Conservation (phyloP, 37 sponge, comb jelly and placozoan species). For the Halisarca cf. caerulea region DNA sequence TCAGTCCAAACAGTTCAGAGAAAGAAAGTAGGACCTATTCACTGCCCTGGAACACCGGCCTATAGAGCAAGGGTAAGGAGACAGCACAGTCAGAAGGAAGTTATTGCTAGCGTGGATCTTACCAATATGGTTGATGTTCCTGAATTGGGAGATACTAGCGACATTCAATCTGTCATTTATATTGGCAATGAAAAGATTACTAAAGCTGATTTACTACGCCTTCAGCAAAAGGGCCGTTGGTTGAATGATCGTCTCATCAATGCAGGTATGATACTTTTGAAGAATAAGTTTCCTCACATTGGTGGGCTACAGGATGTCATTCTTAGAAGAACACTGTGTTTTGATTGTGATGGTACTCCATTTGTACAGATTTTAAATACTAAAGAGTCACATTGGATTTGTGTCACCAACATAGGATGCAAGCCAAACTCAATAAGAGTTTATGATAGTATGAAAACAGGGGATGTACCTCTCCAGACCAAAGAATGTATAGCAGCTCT, state of each 20-base stretch:
- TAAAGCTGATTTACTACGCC: neutral
- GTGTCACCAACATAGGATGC: neutral
- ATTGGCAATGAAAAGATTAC: neutral
- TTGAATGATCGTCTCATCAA: neutral
- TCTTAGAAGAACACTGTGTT: neutral
- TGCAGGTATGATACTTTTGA: neutral
- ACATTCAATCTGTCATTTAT: neutral
- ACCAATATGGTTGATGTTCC: no score
- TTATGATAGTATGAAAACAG: slow-evolving; percentile 13
- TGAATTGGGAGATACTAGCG: neutral
- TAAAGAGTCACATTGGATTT: neutral
- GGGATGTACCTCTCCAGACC: neutral
- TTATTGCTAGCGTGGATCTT: neutral
- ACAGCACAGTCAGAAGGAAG: neutral
- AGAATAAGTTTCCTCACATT: neutral
- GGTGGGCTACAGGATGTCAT: neutral
- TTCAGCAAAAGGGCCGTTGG: neutral
- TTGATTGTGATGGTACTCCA: neutral
- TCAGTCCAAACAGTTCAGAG: no score
- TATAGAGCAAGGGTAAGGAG: neutral
- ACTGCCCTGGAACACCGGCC: neutral
- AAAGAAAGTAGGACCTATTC: neutral
- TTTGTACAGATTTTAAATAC: neutral
- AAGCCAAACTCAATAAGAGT: neutral
- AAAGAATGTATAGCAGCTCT: neutral